Conservation (phyloP, 2,888 invertebrate genomes). For the Campoletis raptor region DNA sequence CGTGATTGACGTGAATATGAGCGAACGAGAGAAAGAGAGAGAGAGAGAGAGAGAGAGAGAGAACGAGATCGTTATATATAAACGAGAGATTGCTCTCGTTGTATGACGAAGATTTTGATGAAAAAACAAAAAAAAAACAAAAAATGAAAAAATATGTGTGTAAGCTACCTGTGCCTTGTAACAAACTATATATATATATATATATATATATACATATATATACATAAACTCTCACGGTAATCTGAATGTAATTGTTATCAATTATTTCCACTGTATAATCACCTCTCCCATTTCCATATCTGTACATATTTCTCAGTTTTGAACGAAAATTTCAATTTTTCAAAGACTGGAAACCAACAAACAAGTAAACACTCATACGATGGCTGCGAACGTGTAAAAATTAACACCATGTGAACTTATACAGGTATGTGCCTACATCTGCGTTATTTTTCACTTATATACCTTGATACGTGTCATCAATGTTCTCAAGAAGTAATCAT, state of each 20-base stretch:
- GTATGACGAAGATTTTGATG: slow-evolving; percentile 61
- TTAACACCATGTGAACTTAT: background rate
- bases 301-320: background rate
- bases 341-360: background rate
- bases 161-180: slow-evolving; percentile 85
- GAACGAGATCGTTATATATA: slow-evolving; percentile 63
- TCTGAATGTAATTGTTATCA: slow-evolving; percentile 71
- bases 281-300: slow-evolving; percentile 8
- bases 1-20: slow-evolving; percentile 72
- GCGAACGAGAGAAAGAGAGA: slow-evolving; percentile 72
- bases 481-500: background rate
- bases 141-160: slow-evolving; percentile 80
- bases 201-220: slow-evolving; percentile 78
- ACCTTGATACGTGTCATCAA: background rate
- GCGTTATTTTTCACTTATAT: background rate
- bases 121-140: slow-evolving; percentile 14
- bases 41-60: slow-evolving; percentile 70
- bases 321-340: background rate
- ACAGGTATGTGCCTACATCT: background rate
- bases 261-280: slow-evolving; percentile 35
- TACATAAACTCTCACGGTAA: slow-evolving; percentile 78
- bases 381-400: background rate
- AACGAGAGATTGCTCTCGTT: slow-evolving; percentile 72
- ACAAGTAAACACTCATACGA: background rate
- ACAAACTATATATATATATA: slow-evolving; percentile 81